A percentile compares a stretch with the other conserved stretches of the same genome.
These are phyloP conservation scores for Vesta saturnalis DNA, from an alignment of 2,888 invertebrate species.

Conservation along the genomic window DNA sequence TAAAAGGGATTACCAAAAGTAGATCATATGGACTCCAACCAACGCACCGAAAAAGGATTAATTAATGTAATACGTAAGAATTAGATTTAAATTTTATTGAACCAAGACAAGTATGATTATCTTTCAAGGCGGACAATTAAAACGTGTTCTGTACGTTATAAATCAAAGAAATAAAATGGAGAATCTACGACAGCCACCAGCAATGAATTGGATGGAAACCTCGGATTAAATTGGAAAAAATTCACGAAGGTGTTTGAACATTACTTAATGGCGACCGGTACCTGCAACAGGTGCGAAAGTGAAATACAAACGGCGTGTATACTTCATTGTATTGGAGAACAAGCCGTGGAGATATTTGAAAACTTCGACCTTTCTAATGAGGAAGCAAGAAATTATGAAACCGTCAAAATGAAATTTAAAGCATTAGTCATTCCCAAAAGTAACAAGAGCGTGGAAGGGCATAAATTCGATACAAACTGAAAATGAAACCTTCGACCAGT, in stretches of 20 bases:
- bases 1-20: too few relatives aligned
- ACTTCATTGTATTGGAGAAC: slow-evolving; percentile 37
- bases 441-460: slow-evolving; percentile 34
- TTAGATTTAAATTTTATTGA: too few relatives aligned
- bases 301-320: slow-evolving; percentile 30
- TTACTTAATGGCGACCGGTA: neutral
- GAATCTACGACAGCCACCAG: neutral
- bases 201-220: neutral
- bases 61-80: too few relatives aligned
- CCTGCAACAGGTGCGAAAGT: neutral
- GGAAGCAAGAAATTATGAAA: slow-evolving; percentile 16
- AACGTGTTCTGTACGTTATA: too few relatives aligned
- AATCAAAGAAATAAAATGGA: slow-evolving; percentile 1
- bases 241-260: neutral
- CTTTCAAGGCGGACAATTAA: too few relatives aligned
- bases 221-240: neutral
- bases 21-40: too few relatives aligned
- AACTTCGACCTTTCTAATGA: slow-evolving; percentile 32
- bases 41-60: too few relatives aligned
- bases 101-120: too few relatives aligned
- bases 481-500: slow-evolving; percentile 24
- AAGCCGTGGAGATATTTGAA: slow-evolving; percentile 32
- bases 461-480: slow-evolving; percentile 26
- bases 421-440: slow-evolving; percentile 35
- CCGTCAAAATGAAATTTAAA: slow-evolving; percentile 31